Percentiles rank a stretch among this genome's conserved stretches.
Conservation (phyloP, 1,140 invertebrate genomes). For the Capitella teleta region DNA sequence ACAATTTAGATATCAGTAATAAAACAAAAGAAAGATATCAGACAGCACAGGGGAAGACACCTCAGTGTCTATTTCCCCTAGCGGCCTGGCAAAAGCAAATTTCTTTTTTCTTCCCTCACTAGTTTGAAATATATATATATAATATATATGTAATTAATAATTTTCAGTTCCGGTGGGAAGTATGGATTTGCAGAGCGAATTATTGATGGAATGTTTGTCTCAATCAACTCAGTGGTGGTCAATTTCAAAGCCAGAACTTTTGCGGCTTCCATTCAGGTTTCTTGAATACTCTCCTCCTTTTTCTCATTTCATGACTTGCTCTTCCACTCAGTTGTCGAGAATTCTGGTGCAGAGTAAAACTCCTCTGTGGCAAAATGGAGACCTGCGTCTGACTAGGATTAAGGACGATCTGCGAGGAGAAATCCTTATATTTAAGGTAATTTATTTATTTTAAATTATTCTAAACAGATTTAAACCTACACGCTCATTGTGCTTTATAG, state of each 20-base stretch:
- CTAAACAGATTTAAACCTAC: no score
- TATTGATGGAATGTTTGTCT: conserved; percentile 92
- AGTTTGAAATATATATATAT: background rate
- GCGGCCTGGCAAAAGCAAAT: no score
- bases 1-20: no score
- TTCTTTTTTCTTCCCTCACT: background rate
- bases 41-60: no score
- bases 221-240: conserved; percentile 85
- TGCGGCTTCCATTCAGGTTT: conserved; percentile 82
- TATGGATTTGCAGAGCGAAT: conserved; percentile 91
- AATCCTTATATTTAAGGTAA: conserved; percentile 79
- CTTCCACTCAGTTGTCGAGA: conserved; percentile 62
- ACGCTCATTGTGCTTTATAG: no score
- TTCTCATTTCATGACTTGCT: background rate
- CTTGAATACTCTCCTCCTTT: no score
- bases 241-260: conserved; percentile 89
- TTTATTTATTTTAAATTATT: no score
- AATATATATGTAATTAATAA: background rate
- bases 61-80: no score
- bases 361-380: conserved; percentile 72
- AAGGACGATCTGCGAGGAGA: conserved; percentile 79
- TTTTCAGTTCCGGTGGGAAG: conserved; percentile 43
- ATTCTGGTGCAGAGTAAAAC: conserved; percentile 85
- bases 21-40: no score
- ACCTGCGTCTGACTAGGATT: conserved; percentile 72